These are phyloP conservation scores for Holotrichia oblita DNA, from an alignment of 1,140 invertebrate species.

Conservation along the genomic window DNA sequence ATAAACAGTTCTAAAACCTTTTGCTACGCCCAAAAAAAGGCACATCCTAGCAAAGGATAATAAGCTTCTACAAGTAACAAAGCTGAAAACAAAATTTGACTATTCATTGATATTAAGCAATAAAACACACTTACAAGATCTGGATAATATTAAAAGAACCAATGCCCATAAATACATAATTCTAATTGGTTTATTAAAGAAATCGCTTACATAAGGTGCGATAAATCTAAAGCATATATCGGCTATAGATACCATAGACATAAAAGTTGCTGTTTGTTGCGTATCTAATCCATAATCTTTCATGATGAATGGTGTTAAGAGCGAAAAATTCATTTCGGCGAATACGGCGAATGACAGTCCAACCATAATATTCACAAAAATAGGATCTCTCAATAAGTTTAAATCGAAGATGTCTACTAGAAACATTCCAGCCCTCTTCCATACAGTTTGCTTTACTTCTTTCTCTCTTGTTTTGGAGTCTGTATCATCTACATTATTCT, in stretches of 20 bases:
- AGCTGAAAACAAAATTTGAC: slow-evolving; percentile 43
- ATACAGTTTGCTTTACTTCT: slow-evolving; percentile 62
- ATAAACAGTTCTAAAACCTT: slow-evolving; percentile 73
- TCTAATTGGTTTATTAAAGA: slow-evolving; percentile 56
- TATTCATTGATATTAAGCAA: neutral
- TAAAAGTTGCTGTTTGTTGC: slow-evolving; percentile 67
- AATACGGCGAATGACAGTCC: slow-evolving; percentile 74
- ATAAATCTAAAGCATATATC: slow-evolving; percentile 70
- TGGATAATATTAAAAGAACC: slow-evolving; percentile 53
- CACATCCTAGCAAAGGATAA: slow-evolving; percentile 56
- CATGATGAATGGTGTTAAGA: slow-evolving; percentile 75
- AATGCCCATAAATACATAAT: slow-evolving; percentile 60
- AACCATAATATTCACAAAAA: slow-evolving; percentile 73
- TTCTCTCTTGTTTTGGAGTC: slow-evolving; percentile 62
- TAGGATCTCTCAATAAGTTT: slow-evolving; percentile 64
- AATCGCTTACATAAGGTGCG: slow-evolving; percentile 69
- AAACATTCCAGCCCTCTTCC: neutral
- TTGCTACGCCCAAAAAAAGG: slow-evolving; percentile 70
- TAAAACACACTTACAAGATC: slow-evolving; percentile 56
- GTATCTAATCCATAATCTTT: slow-evolving; percentile 68
- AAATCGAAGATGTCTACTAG: slow-evolving; percentile 29
- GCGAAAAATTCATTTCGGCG: slow-evolving; percentile 75
- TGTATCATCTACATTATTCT: slow-evolving; percentile 48
- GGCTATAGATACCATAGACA: slow-evolving; percentile 68
- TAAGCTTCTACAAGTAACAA: slow-evolving; percentile 46